Evolutionary conservation across 2,888 invertebrate genomes (phyloP).

Genomic region (Sarcophaga subvicina): DNA sequence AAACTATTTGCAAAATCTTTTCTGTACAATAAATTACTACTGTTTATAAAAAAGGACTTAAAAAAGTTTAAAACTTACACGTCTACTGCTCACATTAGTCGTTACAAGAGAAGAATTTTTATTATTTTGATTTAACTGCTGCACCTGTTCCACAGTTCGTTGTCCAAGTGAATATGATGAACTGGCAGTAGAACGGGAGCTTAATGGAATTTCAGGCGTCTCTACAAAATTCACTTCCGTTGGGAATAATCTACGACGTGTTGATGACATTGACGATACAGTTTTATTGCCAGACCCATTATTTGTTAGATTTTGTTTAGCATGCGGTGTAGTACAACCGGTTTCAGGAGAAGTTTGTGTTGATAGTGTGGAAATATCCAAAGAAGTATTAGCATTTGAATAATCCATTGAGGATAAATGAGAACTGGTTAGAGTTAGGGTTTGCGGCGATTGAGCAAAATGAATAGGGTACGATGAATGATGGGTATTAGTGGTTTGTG

Average conservation of each 20-base stretch:
- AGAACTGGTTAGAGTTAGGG: slow-evolving; percentile 25
- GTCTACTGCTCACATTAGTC: slow-evolving; percentile 51
- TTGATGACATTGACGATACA: slow-evolving; percentile 24
- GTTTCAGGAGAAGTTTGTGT: slow-evolving; percentile 29
- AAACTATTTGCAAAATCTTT: slow-evolving; percentile 6
- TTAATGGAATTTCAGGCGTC: neutral
- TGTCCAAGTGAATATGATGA: slow-evolving; percentile 7
- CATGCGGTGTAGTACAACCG: neutral
- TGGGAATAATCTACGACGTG: slow-evolving; percentile 57
- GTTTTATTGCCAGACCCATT: slow-evolving; percentile 3
- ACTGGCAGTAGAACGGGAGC: neutral
- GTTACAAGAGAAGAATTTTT: neutral
- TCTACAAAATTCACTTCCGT: slow-evolving; percentile 22
- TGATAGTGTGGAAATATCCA: slow-evolving; percentile 52
- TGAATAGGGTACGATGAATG: neutral
- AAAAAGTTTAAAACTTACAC: slow-evolving; percentile 69
- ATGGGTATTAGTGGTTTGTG: slow-evolving; percentile 11
- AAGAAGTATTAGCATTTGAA: slow-evolving; percentile 63
- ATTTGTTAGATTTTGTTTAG: slow-evolving; percentile 10
- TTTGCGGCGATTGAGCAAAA: slow-evolving; percentile 17
- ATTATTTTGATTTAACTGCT: slow-evolving; percentile 13
- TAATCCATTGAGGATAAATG: slow-evolving; percentile 45
- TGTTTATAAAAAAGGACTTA: neutral
- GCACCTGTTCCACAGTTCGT: slow-evolving; percentile 8
- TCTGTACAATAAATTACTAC: neutral